Percentiles rank a stretch among this genome's conserved stretches.
Conservation (phyloP, 2,888 invertebrate genomes). For the Hanleya hanleyi region DNA sequence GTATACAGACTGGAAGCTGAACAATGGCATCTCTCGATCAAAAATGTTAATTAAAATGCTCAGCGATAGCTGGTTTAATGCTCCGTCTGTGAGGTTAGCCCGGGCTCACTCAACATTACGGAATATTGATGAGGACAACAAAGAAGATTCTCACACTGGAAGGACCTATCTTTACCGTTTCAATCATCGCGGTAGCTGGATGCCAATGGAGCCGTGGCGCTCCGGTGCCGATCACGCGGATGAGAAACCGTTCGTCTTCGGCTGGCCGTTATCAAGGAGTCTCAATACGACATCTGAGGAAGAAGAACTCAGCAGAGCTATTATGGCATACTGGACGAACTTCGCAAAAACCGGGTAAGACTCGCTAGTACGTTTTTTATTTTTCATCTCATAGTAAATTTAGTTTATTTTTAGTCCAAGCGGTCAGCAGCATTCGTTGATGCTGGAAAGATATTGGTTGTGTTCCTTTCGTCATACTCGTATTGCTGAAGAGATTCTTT, state of each 20-base stretch:
- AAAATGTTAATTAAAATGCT: conserved; percentile 2
- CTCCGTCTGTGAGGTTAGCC: background rate
- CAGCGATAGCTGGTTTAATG: background rate
- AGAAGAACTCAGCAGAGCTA: background rate
- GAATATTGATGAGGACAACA: conserved; percentile 15
- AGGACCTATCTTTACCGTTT: background rate
- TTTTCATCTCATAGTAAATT: too few relatives aligned
- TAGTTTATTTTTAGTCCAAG: too few relatives aligned
- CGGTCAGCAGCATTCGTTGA: too few relatives aligned
- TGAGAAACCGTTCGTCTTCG: background rate
- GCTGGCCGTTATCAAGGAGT: background rate
- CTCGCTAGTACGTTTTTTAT: too few relatives aligned
- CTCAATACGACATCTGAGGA: background rate
- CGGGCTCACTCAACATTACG: background rate
- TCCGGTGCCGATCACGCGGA: background rate
- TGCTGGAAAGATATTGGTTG: too few relatives aligned
- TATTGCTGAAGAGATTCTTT: too few relatives aligned
- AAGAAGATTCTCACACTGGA: conserved; percentile 6
- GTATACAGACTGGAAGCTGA: conserved; percentile 40
- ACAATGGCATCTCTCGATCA: conserved; percentile 21
- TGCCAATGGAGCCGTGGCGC: background rate
- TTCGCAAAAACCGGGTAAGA: conserved; percentile 39
- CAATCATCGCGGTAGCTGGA: background rate
- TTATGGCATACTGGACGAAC: conserved; percentile 24
- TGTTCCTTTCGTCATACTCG: too few relatives aligned